These are phyloP conservation scores for Argya squamiceps DNA, from an alignment of 2,797 vertebrate genomes.

Conservation along the genomic window DNA sequence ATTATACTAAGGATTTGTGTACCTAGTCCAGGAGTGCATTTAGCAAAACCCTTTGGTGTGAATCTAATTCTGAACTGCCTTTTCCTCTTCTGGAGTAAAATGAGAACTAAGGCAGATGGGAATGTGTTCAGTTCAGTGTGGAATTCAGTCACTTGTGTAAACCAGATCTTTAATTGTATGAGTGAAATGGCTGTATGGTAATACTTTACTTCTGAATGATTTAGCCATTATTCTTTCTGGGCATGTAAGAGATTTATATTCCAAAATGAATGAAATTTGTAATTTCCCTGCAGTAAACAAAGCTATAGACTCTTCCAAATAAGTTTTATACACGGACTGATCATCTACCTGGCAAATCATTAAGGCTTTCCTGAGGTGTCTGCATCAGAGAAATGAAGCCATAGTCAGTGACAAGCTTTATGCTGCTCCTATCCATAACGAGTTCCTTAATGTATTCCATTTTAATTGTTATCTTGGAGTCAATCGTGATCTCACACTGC, in stretches of 20 bases:
- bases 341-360: constrained; percentile 9
- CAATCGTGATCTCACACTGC: constrained; percentile 43
- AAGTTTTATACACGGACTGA: not conserved
- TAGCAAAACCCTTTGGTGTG: not conserved
- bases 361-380: not conserved
- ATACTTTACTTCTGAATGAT: not conserved
- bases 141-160: not conserved
- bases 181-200: not conserved
- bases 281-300: not conserved
- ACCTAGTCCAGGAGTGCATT: not conserved
- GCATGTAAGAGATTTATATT: not conserved
- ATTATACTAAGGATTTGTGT: not conserved
- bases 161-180: not conserved
- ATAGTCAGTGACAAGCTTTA: constrained; percentile 53
- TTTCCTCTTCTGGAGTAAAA: not conserved
- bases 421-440: constrained; percentile 49
- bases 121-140: not conserved
- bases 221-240: not conserved
- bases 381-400: constrained; percentile 38
- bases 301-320: not conserved
- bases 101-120: not conserved
- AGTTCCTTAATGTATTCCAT: constrained; percentile 68
- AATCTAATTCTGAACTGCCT: not conserved
- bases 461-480: constrained; percentile 68
- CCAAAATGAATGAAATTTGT: not conserved